Base-by-base conservation (phyloP, 1,140 invertebrate genomes). In the Bombus breviceps region DNA sequence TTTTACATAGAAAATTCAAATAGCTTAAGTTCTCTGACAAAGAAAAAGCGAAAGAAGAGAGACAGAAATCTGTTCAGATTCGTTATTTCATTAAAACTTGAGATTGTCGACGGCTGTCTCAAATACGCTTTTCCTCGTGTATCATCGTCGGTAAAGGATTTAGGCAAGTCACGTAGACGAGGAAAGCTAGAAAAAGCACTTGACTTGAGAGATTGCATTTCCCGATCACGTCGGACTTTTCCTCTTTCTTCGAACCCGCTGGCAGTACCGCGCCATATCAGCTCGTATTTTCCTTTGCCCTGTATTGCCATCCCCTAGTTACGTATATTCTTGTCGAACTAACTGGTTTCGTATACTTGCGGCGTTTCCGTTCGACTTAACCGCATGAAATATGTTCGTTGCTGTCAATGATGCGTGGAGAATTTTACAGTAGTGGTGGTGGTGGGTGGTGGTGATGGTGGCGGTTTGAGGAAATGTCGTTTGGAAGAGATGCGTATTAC, bases 161-260 rank as follows among this genome's bases (percentile, higher is more conserved):
- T 37, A 86, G 78, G 79, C 81, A 69, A 76, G 81, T 87, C 87
- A 91, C 89, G 87, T 90, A 86, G 47, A n/a, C 34, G 39, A 75
- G 87, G 78, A 86, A 90, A 91, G 83, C 74, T 86, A 79, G 62
- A 85, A 90, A 86, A 88, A 88, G 85, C 83, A 87, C 90, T 91
- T 68, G 85, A 88, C 66, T 71, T 32, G 78, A 81, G 74, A 81
- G 66, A 85, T 85, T 73, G 69, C 78, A 74, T 85, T 85, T 74
- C 78, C 71, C 41, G 78, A 85, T 85, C 83, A 85, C 43, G 78
- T 85, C 77, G 32, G 53, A 64, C 22, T 85, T 85, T 85, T 69
- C 57, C 76, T 64, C 57, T 78, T 73, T 34, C 41, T 25, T 80
- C 22, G 28, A 41, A 32, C 10, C 28, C 66, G 13, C 25, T n/a